phyloP scores from a whole-genome alignment of 1,140 invertebrate species.

The Tyrophagus putrescentiae region DNA sequence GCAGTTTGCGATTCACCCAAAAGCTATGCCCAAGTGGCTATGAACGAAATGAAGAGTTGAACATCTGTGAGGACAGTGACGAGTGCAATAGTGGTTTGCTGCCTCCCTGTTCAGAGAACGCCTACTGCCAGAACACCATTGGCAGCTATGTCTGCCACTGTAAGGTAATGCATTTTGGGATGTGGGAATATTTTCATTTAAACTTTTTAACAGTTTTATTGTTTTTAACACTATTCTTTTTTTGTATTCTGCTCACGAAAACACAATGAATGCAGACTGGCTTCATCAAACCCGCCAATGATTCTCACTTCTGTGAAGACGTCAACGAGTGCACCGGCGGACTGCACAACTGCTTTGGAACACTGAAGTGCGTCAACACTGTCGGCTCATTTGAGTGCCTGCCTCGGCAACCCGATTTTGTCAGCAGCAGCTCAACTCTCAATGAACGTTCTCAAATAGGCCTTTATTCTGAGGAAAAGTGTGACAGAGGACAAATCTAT shows the following conservation, averaged over 20 bases:
- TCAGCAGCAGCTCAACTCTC: constrained; percentile 88
- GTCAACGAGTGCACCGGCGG: constrained; percentile 48
- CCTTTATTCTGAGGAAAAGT: too few species aligned
- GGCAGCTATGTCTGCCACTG: constrained; percentile 17
- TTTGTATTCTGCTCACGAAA: constrained; percentile 30
- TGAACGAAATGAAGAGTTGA: not conserved
- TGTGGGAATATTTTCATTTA: not conserved
- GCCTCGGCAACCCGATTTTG: constrained; percentile 65
- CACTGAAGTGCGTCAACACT: constrained; percentile 74
- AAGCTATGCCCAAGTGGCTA: not conserved
- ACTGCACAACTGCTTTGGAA: constrained; percentile 42
- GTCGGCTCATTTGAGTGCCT: constrained; percentile 70
- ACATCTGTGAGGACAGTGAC: constrained; percentile 16
- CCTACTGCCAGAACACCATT: constrained; percentile 8
- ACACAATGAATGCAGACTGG: constrained; percentile 30
- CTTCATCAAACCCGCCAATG: constrained; percentile 32
- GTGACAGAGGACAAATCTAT: not conserved
- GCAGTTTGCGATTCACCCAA: not conserved
- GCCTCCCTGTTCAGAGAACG: not conserved
- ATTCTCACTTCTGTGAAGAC: constrained; percentile 40
- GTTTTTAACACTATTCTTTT: constrained; percentile 23
- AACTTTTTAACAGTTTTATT: not conserved
- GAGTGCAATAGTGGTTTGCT: not conserved
- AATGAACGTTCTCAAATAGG: too few species aligned
- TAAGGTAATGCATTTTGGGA: not conserved